These are phyloP conservation scores for Holacanthus passer DNA, from an alignment of 2,113 vertebrate species.

Conservation along the genomic window DNA sequence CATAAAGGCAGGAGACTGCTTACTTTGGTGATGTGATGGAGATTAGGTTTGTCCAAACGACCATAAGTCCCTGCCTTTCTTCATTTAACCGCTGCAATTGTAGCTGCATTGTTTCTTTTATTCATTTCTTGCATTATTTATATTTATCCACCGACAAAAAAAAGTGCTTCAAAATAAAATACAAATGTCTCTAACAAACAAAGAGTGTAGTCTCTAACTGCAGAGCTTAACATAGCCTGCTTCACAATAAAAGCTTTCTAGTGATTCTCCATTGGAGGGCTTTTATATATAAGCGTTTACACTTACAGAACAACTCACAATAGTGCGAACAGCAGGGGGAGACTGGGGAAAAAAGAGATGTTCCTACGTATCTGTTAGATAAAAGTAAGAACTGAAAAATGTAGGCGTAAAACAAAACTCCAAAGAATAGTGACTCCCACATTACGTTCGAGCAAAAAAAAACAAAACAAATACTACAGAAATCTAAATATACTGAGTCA, in stretches of 20 bases:
- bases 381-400: background rate
- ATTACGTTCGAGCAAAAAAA: background rate
- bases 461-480: background rate
- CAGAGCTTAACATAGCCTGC: background rate
- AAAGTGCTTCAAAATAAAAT: background rate
- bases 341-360: background rate
- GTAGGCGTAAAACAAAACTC: background rate
- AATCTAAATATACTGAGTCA: conserved; percentile 2
- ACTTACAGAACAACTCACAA: background rate
- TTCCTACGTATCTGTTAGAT: background rate
- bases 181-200: background rate
- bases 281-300: conserved; percentile 31
- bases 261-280: background rate
- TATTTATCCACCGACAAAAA: background rate
- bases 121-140: background rate
- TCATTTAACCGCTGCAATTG: background rate
- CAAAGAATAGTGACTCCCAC: background rate
- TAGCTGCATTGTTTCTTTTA: background rate
- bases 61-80: background rate
- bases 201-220: background rate
- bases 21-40: conserved; percentile 29
- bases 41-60: conserved; percentile 33
- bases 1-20: conserved; percentile 16
- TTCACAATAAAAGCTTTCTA: conserved; percentile 22
- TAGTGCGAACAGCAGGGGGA: background rate